Conservation (phyloP, 1,140 invertebrate species). For the Octopus bimaculoides region DNA sequence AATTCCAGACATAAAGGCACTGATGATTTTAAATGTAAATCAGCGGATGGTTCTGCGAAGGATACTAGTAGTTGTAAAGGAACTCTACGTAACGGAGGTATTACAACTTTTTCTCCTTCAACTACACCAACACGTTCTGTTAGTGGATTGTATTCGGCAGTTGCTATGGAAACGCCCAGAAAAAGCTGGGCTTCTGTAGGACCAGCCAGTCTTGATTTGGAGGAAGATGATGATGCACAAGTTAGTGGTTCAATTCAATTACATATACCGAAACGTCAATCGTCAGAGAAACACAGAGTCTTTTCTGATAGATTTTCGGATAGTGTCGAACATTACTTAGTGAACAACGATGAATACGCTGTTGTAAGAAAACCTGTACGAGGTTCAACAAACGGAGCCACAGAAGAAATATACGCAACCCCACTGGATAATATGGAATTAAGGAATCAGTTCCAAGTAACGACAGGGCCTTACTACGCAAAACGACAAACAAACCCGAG, state of each 20-base stretch:
- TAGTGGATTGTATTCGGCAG: background rate
- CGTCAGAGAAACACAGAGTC: background rate
- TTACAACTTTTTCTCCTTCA: background rate
- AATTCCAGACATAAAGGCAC: background rate
- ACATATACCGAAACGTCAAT: background rate
- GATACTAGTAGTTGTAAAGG: background rate
- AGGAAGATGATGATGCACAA: background rate
- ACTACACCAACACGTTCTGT: background rate
- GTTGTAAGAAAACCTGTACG: background rate
- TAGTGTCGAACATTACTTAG: conserved; percentile 8
- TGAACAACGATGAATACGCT: conserved; percentile 12
- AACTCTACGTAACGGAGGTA: conserved; percentile 5
- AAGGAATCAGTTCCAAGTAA: background rate
- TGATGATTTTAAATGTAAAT: background rate
- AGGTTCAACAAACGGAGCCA: background rate
- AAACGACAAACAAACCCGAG: background rate
- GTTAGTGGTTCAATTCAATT: background rate
- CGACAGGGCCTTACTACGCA: background rate
- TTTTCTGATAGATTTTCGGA: background rate
- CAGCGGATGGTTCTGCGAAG: background rate
- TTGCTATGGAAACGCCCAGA: conserved; percentile 3
- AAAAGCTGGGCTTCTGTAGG: conserved; percentile 10
- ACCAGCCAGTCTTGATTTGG: background rate
- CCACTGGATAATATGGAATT: background rate
- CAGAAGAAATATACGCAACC: conserved; percentile 1